Conservation (phyloP, 2,113 vertebrate genomes). For the Micronycteris hirsuta region DNA sequence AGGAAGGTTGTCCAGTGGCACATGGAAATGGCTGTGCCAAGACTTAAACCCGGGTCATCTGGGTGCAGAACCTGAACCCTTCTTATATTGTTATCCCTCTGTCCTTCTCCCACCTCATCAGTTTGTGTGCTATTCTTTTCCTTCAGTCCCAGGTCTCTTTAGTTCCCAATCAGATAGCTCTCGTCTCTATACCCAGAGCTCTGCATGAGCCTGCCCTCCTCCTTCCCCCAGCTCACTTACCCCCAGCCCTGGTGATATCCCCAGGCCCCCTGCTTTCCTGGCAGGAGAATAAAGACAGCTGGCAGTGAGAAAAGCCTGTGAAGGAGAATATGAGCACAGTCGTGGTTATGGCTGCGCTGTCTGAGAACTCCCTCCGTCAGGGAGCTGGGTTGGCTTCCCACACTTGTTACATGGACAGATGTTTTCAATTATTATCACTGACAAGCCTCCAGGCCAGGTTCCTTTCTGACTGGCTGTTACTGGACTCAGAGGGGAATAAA, state of each 20-base stretch:
- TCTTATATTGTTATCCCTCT: background rate
- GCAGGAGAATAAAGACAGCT: conserved; percentile 74
- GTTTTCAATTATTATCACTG: conserved; percentile 76
- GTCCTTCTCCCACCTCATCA: background rate
- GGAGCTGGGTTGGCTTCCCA: conserved; percentile 65
- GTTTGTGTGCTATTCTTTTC: background rate
- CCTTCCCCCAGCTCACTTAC: conserved; percentile 64
- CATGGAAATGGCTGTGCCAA: background rate
- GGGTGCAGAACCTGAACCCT: background rate
- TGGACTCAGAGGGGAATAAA: conserved; percentile 68
- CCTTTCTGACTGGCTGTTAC: conserved; percentile 67
- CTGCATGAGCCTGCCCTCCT: background rate
- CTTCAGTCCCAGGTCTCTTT: background rate
- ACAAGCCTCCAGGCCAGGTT: conserved; percentile 74
- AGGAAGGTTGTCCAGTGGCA: background rate
- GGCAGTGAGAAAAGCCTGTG: conserved; percentile 65
- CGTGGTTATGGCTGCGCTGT: conserved; percentile 65
- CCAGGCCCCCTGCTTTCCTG: conserved; percentile 69
- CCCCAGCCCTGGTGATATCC: conserved; percentile 66
- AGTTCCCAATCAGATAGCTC: background rate
- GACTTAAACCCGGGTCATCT: background rate
- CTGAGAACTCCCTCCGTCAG: conserved; percentile 66
- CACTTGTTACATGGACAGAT: conserved; percentile 71
- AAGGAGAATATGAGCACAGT: conserved; percentile 68
- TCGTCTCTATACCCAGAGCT: background rate